phyloP scores from a whole-genome alignment of 92 coral and sea anemone species.

The Epizoanthus illoricatus region DNA sequence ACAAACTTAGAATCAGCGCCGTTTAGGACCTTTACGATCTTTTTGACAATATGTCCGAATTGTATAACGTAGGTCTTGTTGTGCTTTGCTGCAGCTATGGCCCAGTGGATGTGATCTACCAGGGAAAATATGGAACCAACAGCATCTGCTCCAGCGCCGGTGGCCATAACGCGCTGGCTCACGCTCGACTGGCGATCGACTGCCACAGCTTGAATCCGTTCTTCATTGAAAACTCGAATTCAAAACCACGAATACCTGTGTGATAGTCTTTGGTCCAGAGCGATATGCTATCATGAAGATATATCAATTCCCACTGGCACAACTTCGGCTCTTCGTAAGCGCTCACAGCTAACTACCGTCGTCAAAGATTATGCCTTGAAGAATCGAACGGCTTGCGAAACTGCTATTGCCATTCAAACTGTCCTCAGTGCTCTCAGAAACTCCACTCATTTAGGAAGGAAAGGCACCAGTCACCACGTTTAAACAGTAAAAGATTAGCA shows the following conservation, averaged over 20 bases:
- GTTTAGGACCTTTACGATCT: constrained; percentile 83
- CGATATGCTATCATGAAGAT: too few relatives aligned
- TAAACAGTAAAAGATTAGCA: neutral
- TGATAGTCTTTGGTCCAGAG: too few relatives aligned
- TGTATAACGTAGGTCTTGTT: constrained; percentile 84
- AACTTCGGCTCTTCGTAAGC: too few relatives aligned
- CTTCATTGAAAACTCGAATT: too few relatives aligned
- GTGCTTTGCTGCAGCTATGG: constrained; percentile 84
- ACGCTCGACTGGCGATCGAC: neutral
- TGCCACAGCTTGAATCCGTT: neutral
- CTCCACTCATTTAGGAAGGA: constrained; percentile 70
- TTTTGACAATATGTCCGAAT: constrained; percentile 76
- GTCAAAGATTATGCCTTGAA: constrained; percentile 81
- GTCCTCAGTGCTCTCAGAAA: constrained; percentile 54
- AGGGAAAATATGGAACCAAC: constrained; percentile 73
- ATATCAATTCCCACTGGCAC: too few relatives aligned
- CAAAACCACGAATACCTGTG: too few relatives aligned
- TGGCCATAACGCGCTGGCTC: neutral
- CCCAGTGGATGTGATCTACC: constrained; percentile 85
- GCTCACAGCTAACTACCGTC: constrained; percentile 80
- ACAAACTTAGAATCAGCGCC: constrained; percentile 86
- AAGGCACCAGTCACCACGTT: neutral
- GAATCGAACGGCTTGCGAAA: constrained; percentile 14
- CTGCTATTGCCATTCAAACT: constrained; percentile 68
- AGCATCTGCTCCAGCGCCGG: constrained; percentile 54